Conservation (phyloP, 2,113 vertebrate species). For the Solea solea region DNA sequence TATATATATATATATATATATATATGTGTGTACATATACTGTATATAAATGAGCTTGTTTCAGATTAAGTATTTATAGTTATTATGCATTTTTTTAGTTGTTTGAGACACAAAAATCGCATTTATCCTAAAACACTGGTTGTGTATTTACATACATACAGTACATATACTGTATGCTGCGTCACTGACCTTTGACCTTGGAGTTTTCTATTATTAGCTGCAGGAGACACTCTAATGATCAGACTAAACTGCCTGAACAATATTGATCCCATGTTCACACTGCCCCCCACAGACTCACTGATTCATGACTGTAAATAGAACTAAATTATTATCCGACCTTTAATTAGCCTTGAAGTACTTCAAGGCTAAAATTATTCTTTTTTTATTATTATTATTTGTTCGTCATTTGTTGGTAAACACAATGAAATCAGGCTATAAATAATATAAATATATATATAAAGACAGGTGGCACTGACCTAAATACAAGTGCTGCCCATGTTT, state of each 20-base stretch:
- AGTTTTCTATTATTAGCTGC: conserved; percentile 4
- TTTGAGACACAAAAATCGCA: not conserved
- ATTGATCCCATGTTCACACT: conserved; percentile 31
- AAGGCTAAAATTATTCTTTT: not conserved
- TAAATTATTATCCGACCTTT: not conserved
- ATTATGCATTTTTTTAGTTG: not conserved
- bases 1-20: too few relatives aligned
- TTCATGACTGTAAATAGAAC: not conserved
- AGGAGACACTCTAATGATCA: conserved; percentile 10
- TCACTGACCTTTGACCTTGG: not conserved
- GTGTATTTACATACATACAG: not conserved
- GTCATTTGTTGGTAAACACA: not conserved
- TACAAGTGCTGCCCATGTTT: not conserved
- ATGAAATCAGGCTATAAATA: not conserved
- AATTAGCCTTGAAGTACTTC: not conserved
- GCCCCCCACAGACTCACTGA: not conserved
- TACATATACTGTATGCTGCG: too few relatives aligned
- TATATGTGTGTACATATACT: too few relatives aligned
- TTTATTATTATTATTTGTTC: not conserved
- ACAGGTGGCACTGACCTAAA: not conserved
- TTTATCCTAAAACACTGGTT: not conserved
- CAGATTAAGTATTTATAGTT: not conserved
- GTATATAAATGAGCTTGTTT: not conserved
- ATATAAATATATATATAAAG: too few relatives aligned
- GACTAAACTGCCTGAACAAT: conserved; percentile 1